Percentiles rank a stretch among this genome's conserved stretches.
Conservation (phyloP, 1,140 invertebrate species). For the Macrotrachela quadricornifera region DNA sequence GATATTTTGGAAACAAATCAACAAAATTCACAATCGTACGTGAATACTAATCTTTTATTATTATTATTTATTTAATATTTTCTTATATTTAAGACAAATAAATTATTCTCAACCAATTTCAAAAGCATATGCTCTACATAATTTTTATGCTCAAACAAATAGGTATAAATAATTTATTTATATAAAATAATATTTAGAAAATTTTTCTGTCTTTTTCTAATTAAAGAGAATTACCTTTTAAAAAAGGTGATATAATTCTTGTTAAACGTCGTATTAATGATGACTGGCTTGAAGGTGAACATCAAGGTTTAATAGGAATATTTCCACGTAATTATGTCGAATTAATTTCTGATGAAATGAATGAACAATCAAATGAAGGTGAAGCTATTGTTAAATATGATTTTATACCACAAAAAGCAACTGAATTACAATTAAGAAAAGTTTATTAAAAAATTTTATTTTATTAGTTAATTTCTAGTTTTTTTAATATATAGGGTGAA, state of each 20-base stretch:
- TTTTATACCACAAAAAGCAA: conserved; percentile 20
- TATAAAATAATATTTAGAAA: not conserved
- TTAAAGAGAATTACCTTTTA: conserved; percentile 56
- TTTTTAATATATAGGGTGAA: conserved; percentile 41
- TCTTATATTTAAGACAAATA: no score
- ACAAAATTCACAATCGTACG: no score
- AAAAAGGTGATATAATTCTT: conserved; percentile 66
- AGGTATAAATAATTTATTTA: conserved; percentile 22
- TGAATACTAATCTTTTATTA: no score
- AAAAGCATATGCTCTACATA: no score
- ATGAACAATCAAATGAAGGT: conserved; percentile 16
- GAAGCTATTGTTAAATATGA: conserved; percentile 20
- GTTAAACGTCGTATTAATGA: conserved; percentile 65
- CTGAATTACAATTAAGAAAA: conserved; percentile 24
- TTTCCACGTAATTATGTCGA: conserved; percentile 76
- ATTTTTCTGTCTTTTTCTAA: conserved; percentile 2
- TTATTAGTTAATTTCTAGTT: not conserved
- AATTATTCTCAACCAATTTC: no score
- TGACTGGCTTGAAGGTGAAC: conserved; percentile 83
- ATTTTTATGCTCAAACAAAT: conserved; percentile 15
- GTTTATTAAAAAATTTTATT: conserved; percentile 9
- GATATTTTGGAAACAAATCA: no score
- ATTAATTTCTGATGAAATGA: conserved; percentile 32
- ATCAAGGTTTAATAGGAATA: conserved; percentile 63
- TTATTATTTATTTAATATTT: no score